These are phyloP conservation scores for Capromys pilorides DNA, from an alignment of 2,797 vertebrate species.

Conservation along the genomic window DNA sequence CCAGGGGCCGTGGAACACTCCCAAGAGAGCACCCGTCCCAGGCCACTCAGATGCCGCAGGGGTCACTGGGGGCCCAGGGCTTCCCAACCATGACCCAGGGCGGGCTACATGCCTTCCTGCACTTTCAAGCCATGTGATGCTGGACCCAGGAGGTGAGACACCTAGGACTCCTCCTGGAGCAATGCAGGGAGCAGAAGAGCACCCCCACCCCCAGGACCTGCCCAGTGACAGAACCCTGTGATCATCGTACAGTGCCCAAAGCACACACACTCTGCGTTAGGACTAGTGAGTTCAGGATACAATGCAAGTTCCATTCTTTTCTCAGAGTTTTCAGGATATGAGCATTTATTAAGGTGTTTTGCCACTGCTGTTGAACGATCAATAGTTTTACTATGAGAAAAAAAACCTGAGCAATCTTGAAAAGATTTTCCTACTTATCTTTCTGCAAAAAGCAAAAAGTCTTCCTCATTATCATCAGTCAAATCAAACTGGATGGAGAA, in stretches of 20 bases:
- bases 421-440: conserved; percentile 3
- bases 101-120: not conserved
- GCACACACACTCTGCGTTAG: not conserved
- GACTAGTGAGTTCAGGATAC: not conserved
- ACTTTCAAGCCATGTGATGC: not conserved
- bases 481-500: not conserved
- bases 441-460: conserved; percentile 4
- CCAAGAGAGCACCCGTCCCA: no score
- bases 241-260: not conserved
- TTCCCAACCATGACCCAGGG: no score
- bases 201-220: not conserved
- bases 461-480: not conserved
- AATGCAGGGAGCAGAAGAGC: not conserved
- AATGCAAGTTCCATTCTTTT: not conserved
- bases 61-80: no score
- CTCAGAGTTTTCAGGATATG: not conserved
- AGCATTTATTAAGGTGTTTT: not conserved
- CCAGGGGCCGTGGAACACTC: not conserved
- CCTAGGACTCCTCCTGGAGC: not conserved
- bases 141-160: not conserved
- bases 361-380: not conserved
- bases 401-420: not conserved
- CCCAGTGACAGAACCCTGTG: not conserved
- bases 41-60: no score
- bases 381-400: not conserved